phyloP scores from a whole-genome alignment of 2,113 vertebrate species.

The Pithys albifrons region DNA sequence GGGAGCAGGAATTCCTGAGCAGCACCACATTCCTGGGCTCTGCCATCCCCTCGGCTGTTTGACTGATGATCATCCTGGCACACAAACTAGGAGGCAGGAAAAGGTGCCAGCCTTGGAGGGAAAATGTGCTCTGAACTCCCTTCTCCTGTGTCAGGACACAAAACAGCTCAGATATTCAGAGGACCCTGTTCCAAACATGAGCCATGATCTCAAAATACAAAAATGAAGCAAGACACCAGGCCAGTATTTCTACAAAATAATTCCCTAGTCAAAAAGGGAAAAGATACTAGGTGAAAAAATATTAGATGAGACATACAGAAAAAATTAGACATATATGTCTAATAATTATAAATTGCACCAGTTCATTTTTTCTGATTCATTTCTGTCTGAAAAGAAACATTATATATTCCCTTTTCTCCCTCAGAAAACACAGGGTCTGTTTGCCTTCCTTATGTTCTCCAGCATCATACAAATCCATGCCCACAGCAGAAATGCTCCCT shows the following conservation, averaged over 20 bases:
- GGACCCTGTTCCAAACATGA: not conserved
- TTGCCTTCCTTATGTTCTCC: not conserved
- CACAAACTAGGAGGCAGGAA: not conserved
- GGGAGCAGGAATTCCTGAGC: slow-evolving; percentile 41
- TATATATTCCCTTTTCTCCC: not conserved
- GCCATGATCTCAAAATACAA: not conserved
- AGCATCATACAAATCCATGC: not conserved
- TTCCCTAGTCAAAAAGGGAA: not conserved
- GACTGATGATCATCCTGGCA: not conserved
- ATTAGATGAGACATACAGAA: not conserved
- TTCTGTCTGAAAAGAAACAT: not conserved
- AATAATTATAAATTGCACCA: not conserved
- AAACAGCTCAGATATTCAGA: not conserved
- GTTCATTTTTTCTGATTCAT: not conserved
- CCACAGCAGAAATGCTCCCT: not conserved
- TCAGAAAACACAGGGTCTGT: not conserved
- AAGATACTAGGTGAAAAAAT: not conserved
- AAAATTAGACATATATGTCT: not conserved
- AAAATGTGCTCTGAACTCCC: not conserved
- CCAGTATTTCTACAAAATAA: not conserved
- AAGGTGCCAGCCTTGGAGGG: not conserved
- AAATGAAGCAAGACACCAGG: not conserved
- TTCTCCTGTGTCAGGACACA: not conserved
- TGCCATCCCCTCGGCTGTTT: not conserved
- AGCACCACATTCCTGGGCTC: not conserved